Percentiles rank a stretch among this genome's conserved stretches.
These are phyloP conservation scores for Myiagra hebetior DNA, from an alignment of 2,113 vertebrate genomes.

Conservation along the genomic window DNA sequence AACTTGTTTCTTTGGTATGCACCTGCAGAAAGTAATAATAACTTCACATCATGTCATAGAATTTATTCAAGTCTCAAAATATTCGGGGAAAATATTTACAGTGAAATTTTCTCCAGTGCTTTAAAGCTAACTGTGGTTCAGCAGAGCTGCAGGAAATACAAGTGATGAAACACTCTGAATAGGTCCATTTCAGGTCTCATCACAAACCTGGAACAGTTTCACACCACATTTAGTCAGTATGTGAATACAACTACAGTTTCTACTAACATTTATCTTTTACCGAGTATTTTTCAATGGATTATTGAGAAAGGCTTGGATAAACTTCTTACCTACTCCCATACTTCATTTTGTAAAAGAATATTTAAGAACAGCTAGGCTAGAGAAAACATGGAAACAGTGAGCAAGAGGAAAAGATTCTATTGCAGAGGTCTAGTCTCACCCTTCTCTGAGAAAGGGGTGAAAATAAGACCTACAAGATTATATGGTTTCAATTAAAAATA, in stretches of 20 bases:
- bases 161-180: not conserved
- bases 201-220: not conserved
- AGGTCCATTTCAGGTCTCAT: not conserved
- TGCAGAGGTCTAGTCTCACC: not conserved
- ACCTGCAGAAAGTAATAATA: constrained; percentile 73
- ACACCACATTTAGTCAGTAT: not conserved
- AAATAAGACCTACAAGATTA: not conserved
- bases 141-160: not conserved
- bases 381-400: not conserved
- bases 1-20: constrained; percentile 85
- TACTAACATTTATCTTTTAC: not conserved
- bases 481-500: not conserved
- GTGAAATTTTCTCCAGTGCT: not conserved
- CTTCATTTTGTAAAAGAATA: not conserved
- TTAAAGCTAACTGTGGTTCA: not conserved
- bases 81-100: not conserved
- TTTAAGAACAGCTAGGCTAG: not conserved
- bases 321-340: not conserved
- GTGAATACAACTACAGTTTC: not conserved
- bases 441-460: not conserved
- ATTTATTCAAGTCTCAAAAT: not conserved
- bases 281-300: not conserved
- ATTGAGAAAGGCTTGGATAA: not conserved
- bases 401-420: not conserved
- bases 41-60: not conserved